A percentile compares a stretch with the other conserved stretches of the same genome.
Conservation (phyloP, 2,113 vertebrate species). For the Corvus hawaiiensis region DNA sequence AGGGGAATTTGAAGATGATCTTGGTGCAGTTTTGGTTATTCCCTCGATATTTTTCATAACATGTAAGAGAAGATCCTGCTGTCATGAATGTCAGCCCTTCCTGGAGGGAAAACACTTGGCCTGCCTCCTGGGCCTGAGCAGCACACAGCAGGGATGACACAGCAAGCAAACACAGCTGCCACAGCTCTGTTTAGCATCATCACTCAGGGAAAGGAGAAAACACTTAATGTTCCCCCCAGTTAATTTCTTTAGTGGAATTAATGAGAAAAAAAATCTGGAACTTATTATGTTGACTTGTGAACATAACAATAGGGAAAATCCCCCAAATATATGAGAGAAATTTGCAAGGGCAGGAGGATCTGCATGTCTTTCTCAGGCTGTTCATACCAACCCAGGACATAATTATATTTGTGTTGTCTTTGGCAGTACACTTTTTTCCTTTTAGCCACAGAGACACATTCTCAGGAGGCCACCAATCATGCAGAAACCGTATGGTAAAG, state of each 20-base stretch:
- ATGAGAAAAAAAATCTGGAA: not conserved
- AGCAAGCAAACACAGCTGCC: not conserved
- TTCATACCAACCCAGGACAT: not conserved
- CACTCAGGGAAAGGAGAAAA: not conserved
- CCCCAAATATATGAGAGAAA: not conserved
- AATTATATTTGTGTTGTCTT: conserved; percentile 22
- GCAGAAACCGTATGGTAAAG: not conserved
- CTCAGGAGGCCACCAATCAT: conserved; percentile 11
- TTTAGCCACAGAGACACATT: conserved; percentile 10
- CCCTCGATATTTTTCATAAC: not conserved
- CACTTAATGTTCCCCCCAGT: not conserved
- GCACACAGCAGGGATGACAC: not conserved
- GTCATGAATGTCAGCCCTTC: not conserved
- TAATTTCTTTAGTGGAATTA: not conserved
- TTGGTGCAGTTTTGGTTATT: not conserved
- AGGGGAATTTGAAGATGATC: not conserved
- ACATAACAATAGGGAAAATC: not conserved
- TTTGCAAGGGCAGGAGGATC: not conserved
- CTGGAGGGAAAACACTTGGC: not conserved
- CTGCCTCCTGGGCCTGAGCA: not conserved
- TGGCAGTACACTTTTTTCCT: not conserved
- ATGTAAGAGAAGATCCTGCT: not conserved
- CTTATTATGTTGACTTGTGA: not conserved
- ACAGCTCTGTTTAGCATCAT: not conserved
- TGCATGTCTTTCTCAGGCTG: not conserved